Conservation (phyloP, 2,888 invertebrate genomes). For the Zootermopsis nevadensis region DNA sequence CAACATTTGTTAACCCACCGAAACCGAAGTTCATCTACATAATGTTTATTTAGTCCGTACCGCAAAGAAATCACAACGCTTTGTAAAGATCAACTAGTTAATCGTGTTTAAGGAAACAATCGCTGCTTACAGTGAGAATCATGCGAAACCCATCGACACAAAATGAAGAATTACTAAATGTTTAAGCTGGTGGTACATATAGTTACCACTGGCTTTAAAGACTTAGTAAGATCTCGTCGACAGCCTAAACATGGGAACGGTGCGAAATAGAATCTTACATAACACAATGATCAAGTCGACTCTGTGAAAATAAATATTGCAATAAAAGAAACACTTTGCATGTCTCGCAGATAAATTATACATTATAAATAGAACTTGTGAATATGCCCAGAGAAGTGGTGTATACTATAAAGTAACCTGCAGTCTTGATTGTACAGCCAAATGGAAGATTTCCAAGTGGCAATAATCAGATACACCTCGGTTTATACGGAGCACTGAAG, state of each 20-base stretch:
- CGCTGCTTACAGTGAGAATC: no score
- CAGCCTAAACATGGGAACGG: background rate
- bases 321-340: background rate
- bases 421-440: background rate
- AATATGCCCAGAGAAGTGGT: background rate
- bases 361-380: background rate
- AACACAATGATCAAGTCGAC: background rate
- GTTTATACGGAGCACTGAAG: background rate
- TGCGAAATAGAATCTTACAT: background rate
- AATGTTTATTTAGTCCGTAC: no score
- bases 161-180: no score
- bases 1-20: no score
- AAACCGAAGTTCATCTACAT: no score
- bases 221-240: no score
- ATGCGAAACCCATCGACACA: no score
- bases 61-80: no score
- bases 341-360: background rate
- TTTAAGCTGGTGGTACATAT: no score
- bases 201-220: no score
- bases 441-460: conserved; percentile 3
- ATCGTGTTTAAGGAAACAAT: no score
- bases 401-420: background rate
- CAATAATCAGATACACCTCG: background rate
- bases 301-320: background rate
- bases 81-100: no score